Percentiles rank a stretch among this genome's conserved stretches.
Evolutionary conservation across 1,140 invertebrate genomes (phyloP).

Genomic region (Ceratina calcarata): DNA sequence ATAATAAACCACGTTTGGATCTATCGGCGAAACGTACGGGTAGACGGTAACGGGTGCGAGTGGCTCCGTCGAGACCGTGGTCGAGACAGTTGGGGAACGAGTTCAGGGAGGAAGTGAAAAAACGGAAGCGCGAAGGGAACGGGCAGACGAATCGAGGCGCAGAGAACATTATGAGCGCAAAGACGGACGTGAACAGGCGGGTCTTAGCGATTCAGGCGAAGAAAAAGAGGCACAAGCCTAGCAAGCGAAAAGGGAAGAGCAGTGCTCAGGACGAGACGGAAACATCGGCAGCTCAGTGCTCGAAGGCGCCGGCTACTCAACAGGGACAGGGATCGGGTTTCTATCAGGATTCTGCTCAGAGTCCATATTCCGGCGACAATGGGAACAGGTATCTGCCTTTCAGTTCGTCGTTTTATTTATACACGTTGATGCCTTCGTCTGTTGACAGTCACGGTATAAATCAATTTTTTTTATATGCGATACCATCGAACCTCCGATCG

Average conservation of each 20-base stretch:
- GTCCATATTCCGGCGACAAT: conserved; percentile 67
- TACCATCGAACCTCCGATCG: neutral
- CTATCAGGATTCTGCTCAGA: conserved; percentile 55
- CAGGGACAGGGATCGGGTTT: conserved; percentile 51
- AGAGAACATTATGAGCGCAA: conserved; percentile 85
- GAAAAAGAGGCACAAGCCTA: conserved; percentile 92
- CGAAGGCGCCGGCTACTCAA: conserved; percentile 77
- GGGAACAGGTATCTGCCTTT: conserved; percentile 67
- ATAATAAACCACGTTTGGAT: conserved; percentile 48
- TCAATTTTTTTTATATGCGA: neutral
- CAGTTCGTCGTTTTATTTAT: conserved; percentile 13
- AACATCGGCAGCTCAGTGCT: conserved; percentile 71
- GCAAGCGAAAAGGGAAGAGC: conserved; percentile 88
- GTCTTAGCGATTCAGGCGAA: conserved; percentile 93
- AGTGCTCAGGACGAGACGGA: conserved; percentile 78
- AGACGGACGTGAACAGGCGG: conserved; percentile 92
- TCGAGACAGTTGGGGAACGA: neutral
- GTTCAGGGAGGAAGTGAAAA: conserved; percentile 16
- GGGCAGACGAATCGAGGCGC: conserved; percentile 37
- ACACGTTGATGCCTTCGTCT: neutral
- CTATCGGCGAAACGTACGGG: conserved; percentile 12
- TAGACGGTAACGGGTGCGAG: conserved; percentile 29
- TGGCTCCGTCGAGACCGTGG: neutral
- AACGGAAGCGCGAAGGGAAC: conserved; percentile 33
- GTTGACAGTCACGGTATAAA: conserved; percentile 6